Evolutionary conservation across 1,140 invertebrate genomes (phyloP).

Genomic region (Caenorhabditis latens): DNA sequence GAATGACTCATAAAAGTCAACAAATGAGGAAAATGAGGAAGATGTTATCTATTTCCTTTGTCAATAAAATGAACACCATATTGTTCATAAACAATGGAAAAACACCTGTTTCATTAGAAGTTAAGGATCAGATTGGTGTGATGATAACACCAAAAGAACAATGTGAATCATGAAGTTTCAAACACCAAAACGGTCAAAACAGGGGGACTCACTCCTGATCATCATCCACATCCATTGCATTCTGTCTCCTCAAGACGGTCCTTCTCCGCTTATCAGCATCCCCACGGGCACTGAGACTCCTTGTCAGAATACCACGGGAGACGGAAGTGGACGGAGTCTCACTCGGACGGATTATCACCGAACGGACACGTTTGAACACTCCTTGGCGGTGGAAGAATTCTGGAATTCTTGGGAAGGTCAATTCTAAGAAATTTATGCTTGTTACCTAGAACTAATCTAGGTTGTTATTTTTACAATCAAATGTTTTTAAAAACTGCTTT

Average conservation of each 20-base stretch:
- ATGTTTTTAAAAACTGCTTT: no score
- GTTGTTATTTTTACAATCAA: no score
- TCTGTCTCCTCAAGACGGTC: background rate
- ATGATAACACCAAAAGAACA: no score
- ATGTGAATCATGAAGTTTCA: no score
- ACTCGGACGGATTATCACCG: conserved; percentile 33
- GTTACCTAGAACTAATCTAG: no score
- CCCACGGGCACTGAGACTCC: conserved; percentile 31
- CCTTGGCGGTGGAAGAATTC: conserved; percentile 43
- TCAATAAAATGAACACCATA: no score
- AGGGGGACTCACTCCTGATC: conserved; percentile 14
- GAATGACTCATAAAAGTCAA: conserved; percentile 21
- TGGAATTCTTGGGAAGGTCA: background rate
- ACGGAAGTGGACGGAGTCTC: background rate
- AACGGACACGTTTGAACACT: conserved; percentile 43
- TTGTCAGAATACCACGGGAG: conserved; percentile 1
- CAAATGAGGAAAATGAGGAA: background rate
- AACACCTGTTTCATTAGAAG: no score
- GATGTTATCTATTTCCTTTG: background rate
- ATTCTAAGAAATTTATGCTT: background rate
- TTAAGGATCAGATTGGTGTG: no score
- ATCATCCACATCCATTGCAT: conserved; percentile 36
- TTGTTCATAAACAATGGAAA: no score
- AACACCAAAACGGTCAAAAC: no score
- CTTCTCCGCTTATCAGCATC: conserved; percentile 32